These are phyloP conservation scores for Podilymbus podiceps DNA, from an alignment of 2,113 vertebrate species.

Conservation along the genomic window DNA sequence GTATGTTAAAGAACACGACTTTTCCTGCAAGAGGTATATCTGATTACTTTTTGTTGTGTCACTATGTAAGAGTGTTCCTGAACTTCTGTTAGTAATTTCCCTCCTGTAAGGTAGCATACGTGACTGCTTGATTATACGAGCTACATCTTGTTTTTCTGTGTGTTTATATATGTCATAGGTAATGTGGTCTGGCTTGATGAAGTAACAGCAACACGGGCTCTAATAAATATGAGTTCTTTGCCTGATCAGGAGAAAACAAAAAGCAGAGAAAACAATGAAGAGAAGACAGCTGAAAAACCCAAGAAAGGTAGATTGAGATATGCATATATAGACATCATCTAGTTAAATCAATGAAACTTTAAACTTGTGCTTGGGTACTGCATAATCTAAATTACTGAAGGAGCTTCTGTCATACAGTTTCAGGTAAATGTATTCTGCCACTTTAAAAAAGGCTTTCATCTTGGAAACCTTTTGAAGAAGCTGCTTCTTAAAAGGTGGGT, in stretches of 20 bases:
- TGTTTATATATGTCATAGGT: slow-evolving; percentile 75
- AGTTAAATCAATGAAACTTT: neutral
- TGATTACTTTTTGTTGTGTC: neutral
- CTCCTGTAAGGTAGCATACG: neutral
- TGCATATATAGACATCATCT: neutral
- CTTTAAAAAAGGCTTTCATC: slow-evolving; percentile 72
- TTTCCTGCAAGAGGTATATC: neutral
- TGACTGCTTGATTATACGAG: neutral
- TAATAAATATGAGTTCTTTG: slow-evolving; percentile 91
- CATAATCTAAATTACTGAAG: slow-evolving; percentile 62
- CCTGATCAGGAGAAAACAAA: slow-evolving; percentile 77
- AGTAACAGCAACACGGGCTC: slow-evolving; percentile 87
- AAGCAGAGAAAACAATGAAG: slow-evolving; percentile 66
- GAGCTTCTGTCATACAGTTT: slow-evolving; percentile 65
- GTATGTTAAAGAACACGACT: neutral
- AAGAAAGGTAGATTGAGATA: slow-evolving; percentile 79
- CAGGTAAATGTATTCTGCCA: slow-evolving; percentile 72
- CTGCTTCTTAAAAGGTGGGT: slow-evolving; percentile 72
- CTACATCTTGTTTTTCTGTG: neutral
- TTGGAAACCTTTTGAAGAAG: slow-evolving; percentile 72
- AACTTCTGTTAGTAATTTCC: neutral
- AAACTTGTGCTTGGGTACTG: slow-evolving; percentile 30
- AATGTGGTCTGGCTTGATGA: slow-evolving; percentile 99
- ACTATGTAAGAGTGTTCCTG: neutral
- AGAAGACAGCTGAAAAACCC: slow-evolving; percentile 66